phyloP scores from a whole-genome alignment of 2,113 vertebrate species.

The Eretmochelys imbricata region DNA sequence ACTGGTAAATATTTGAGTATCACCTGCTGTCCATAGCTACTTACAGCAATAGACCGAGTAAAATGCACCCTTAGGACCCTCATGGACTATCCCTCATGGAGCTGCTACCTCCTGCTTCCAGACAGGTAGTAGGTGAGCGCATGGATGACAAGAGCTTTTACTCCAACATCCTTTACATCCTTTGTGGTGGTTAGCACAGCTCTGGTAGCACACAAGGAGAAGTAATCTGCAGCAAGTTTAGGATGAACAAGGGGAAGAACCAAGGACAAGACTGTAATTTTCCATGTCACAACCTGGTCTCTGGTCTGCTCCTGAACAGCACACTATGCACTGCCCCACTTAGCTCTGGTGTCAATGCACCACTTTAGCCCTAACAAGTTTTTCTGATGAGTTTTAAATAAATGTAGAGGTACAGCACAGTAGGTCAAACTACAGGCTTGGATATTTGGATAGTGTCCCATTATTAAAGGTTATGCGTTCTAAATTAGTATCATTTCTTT shows the following conservation, averaged over 20 bases:
- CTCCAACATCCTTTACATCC: background rate
- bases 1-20: background rate
- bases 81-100: background rate
- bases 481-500: background rate
- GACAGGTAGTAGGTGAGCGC: background rate
- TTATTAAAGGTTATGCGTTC: background rate
- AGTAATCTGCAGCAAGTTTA: background rate
- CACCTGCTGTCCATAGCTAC: background rate
- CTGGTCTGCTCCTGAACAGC: background rate
- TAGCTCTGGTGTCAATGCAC: conserved; percentile 22
- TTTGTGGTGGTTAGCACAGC: background rate
- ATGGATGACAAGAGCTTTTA: background rate
- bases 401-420: background rate
- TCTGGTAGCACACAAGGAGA: background rate
- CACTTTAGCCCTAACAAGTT: background rate
- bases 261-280: conserved; percentile 11
- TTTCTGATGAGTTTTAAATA: background rate
- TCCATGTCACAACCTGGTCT: conserved; percentile 3
- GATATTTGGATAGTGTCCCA: conserved; percentile 1
- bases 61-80: background rate
- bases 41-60: background rate
- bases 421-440: background rate
- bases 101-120: background rate
- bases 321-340: background rate
- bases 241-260: background rate